Base-by-base conservation (phyloP, 2,113 vertebrate species). In the Varanus salvator region DNA sequence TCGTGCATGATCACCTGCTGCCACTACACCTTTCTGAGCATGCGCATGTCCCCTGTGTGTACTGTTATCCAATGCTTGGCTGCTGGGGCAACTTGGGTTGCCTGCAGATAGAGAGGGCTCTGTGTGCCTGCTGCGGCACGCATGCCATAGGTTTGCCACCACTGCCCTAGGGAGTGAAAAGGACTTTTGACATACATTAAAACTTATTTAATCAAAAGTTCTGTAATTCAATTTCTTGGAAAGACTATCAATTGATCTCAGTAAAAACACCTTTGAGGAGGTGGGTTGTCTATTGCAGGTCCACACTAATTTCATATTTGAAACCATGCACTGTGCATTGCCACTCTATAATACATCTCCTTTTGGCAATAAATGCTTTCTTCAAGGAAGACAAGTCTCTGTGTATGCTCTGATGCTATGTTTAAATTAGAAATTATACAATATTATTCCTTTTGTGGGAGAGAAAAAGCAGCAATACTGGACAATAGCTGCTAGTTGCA, bases 401-500 rank as follows among this genome's bases (percentile, higher is more conserved):
- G n/a, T 92, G 87, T 77, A 87, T 69, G 86, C 80, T 34, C 85
- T 81, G 38, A 60, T 81, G 66, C 1, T 91, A 1, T 15, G 9
- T 89, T 93, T 90, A 88, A 92, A 64, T 54, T 83, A 90, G 44
- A 89, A 72, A 93, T 1, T 0, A 17, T 87, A 0, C 1, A 74
- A 44, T 83, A 27, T 84, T 69, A 93, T 74, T 72, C 54, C 44
- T 91, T 44, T 44, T 69, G 64, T 86, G 85, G 31, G 4, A 38
- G 86, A 7, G 78, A 89, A 80, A 87, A 92, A 66, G 84, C 57
- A 80, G 69, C 50, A 87, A n/a, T 87, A 90, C 83, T 87, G 69
- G 88, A 80, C 71, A 80, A 54, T 94, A 91, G n/a, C 1, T 48
- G 7, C 19, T 83, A 44, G 89, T 91, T 96, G 91, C 92, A 92